phyloP scores from a whole-genome alignment of 2,797 vertebrate genomes.

The Rousettus madagascariensis region DNA sequence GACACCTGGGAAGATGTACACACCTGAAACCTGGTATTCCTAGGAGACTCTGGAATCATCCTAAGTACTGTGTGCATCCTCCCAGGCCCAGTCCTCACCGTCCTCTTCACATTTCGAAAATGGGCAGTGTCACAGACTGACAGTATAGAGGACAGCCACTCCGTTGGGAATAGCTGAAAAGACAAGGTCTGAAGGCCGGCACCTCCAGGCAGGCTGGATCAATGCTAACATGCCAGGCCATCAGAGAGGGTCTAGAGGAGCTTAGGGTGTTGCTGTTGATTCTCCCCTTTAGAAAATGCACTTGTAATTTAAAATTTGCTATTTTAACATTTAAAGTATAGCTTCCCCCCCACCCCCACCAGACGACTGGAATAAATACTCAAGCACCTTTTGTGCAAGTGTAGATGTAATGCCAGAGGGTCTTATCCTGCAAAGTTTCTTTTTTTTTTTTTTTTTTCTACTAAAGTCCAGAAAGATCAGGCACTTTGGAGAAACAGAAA shows the following conservation, averaged over 20 bases:
- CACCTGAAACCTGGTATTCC: neutral
- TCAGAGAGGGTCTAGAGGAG: accelerated
- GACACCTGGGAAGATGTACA: neutral
- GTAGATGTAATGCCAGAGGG: neutral
- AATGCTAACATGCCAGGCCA: accelerated
- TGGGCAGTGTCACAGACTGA: accelerated
- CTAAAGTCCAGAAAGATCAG: neutral
- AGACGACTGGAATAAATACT: neutral
- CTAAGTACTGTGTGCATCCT: neutral
- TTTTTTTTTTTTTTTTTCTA: neutral
- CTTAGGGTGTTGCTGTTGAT: neutral
- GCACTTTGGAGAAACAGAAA: neutral
- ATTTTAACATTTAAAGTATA: neutral
- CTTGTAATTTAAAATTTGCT: neutral
- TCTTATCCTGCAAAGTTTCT: neutral
- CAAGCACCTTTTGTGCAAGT: neutral
- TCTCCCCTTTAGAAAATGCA: neutral
- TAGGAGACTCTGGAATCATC: neutral
- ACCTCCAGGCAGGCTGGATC: neutral
- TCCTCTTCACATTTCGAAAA: neutral
- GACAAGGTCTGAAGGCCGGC: neutral
- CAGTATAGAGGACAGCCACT: neutral
- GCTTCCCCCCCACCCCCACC: neutral
- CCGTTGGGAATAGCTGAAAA: neutral
- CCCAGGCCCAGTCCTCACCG: accelerated